Evolutionary conservation across 2,888 invertebrate species (phyloP), one percentile per base, ranked within the genome.

Genomic region (Andrena flavipes): DNA sequence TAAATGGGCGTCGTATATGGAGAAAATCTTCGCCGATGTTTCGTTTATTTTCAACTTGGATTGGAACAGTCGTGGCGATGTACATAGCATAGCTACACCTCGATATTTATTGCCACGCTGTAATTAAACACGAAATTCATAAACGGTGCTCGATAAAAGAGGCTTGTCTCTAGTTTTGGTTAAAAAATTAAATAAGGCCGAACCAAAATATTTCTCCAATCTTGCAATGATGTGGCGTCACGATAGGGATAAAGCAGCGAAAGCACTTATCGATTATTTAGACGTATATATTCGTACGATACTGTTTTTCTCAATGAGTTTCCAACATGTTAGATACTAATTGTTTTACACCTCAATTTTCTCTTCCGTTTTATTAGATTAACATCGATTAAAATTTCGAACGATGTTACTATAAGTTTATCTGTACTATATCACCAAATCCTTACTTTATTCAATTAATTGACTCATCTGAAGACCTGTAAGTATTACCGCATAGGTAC

Each of bases 1-100:
- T 81, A 76, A 84, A 78, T 84, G 84, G 76, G 79, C 86, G 85
- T 85, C 72, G 71, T 84, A 49, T 74, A 76, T 79, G 82, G 78
- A 78, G 78, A 75, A 79, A 75, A 82, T 72, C 78, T 72, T 75
- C 29, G 26, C 42, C 30, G 16, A 42, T 51, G 62, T 80, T 80
- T 63, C 67, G 64, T 70, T 65, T 63, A 80, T 76, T 76, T 72
- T 48, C 30, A 42, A 59, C 51, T 30, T 5, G 8, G 23, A 10
- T 56, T 26, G 2, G 26, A 48, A 42, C 4, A 3, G 65, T 30
- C 8, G 23, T 8, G 8, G 26, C 20, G 23, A 23, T 23, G 64
- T 54, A 20, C 59, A 33, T 20, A 71, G 29, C 10, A 23, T 5
- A 51, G 74, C 3, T 20, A 29, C 35, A 48, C 8, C 8, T 65